Evolutionary conservation across 2,888 invertebrate genomes (phyloP).

Genomic region (Selenia dentaria): DNA sequence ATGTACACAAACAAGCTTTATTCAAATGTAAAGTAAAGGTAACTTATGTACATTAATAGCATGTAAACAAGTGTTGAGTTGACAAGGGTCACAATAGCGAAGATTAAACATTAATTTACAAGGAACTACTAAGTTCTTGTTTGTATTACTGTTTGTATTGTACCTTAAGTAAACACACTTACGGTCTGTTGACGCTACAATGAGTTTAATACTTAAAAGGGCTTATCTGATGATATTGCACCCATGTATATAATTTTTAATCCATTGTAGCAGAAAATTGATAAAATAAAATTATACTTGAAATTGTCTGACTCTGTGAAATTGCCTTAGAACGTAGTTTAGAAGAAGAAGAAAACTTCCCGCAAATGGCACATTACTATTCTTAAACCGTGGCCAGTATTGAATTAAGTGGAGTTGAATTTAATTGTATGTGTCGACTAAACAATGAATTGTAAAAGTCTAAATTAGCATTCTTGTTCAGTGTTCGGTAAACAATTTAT

Average conservation of each 20-base stretch:
- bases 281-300: too few relatives aligned
- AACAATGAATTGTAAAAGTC: background rate
- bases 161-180: background rate
- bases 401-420: background rate
- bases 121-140: background rate
- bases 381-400: background rate
- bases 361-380: constrained; percentile 1
- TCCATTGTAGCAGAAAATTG: too few relatives aligned
- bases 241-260: too few relatives aligned
- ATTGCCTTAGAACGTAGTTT: too few relatives aligned
- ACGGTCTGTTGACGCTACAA: background rate
- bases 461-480: background rate
- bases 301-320: too few relatives aligned
- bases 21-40: background rate
- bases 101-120: constrained; percentile 2
- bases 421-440: constrained; percentile 3
- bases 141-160: background rate
- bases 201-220: too few relatives aligned
- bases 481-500: too few relatives aligned
- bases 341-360: too few relatives aligned
- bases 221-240: too few relatives aligned
- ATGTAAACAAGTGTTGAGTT: constrained; percentile 2
- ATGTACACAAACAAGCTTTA: too few relatives aligned
- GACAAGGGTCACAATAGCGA: constrained; percentile 9
- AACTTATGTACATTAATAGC: background rate